These are phyloP conservation scores for Ligdia adustata DNA, from an alignment of 2,888 invertebrate species.

Conservation along the genomic window DNA sequence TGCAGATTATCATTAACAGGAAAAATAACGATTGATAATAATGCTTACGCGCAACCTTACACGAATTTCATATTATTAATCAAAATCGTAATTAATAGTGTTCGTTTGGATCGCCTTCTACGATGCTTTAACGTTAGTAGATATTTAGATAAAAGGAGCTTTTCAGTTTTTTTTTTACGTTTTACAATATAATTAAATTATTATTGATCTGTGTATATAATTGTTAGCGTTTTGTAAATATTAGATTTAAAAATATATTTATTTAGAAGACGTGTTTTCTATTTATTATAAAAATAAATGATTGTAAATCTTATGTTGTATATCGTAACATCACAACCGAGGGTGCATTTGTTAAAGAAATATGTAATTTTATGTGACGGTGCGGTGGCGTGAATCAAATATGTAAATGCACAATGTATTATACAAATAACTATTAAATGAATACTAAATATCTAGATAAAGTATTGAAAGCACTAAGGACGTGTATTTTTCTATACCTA, in stretches of 20 bases:
- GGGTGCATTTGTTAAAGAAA: slow-evolving; percentile 59
- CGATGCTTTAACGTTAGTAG: slow-evolving; percentile 79
- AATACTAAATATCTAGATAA: slow-evolving; percentile 50
- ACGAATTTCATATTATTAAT: no score
- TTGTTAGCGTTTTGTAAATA: slow-evolving; percentile 76
- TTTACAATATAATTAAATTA: slow-evolving; percentile 54
- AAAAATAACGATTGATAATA: no score
- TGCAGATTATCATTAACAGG: slow-evolving; percentile 19
- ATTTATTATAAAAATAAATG: slow-evolving; percentile 52
- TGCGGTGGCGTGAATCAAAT: slow-evolving; percentile 50
- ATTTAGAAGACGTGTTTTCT: slow-evolving; percentile 55
- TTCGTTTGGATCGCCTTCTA: slow-evolving; percentile 78
- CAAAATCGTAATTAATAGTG: slow-evolving; percentile 50
- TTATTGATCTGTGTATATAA: slow-evolving; percentile 80
- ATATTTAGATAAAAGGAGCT: slow-evolving; percentile 58
- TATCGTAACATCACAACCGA: slow-evolving; percentile 42
- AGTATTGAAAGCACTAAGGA: slow-evolving; percentile 75
- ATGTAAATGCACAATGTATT: slow-evolving; percentile 57
- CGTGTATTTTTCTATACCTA: slow-evolving; percentile 81
- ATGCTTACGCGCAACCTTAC: no score
- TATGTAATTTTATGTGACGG: slow-evolving; percentile 29
- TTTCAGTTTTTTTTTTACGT: slow-evolving; percentile 48
- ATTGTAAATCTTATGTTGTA: slow-evolving; percentile 48
- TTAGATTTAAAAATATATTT: slow-evolving; percentile 66
- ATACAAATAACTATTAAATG: slow-evolving; percentile 36